Base-by-base conservation (phyloP, 2,888 invertebrate genomes). In the Nomada goodeniana region DNA sequence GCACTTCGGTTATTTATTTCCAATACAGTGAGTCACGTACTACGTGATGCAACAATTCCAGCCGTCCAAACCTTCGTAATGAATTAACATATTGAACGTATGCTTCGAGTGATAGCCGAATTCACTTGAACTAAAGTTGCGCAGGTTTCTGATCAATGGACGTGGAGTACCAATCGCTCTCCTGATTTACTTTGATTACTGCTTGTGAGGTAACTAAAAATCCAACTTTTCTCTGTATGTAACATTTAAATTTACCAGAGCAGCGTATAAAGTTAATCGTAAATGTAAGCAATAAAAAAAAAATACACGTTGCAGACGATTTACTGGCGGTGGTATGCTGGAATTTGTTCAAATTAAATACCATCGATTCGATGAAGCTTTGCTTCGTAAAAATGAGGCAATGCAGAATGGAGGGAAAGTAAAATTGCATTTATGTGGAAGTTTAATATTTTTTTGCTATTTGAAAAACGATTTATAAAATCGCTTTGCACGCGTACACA, bases 131-230 rank as follows among this genome's bases (percentile, higher is more conserved):
- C 0, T 23, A 29, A 67, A 23, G 74, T 61, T 20, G 44, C 44
- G 47, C 55, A 60, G 44, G 36, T 77, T 44, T 53, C 60, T 71
- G 64, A 65, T 70, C 57, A 77, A 70, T 67, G 44, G 59, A 26
- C 55, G 61, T 18, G 29, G 26, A n/a, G 50, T 47, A 67, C 42
- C 69, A 76, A 63, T 55, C 44, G 76, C 69, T 69, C 36, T 26
- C 50, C 67, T 59, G 74, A 74, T 74, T 74, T 42, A 57, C 55
- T 65, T 47, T 74, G 44, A 64, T 74, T 74, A 52, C 59, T 42
- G 59, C 29, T 64, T 18, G 76, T 36, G 47, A 15, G 52, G 11
- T 13, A 55, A 3, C 44, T 53, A 47, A 26, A 36, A 59, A 42
- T 52, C 59, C 74, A 52, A 29, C 57, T 57, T 65, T 57, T 15